These are phyloP conservation scores for Ectropis crepuscularia DNA, from an alignment of 2,888 invertebrate genomes.

Conservation along the genomic window DNA sequence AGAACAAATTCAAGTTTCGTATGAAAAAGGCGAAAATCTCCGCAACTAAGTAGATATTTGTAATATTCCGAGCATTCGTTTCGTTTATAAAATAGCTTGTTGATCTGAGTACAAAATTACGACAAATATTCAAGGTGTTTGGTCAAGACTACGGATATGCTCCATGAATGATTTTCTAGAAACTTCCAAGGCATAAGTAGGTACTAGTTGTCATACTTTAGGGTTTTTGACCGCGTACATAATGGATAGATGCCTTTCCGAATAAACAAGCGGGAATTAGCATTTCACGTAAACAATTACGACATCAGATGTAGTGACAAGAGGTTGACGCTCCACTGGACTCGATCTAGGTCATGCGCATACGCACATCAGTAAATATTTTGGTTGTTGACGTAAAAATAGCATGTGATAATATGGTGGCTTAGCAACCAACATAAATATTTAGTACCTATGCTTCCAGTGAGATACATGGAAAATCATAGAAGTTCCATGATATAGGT, in stretches of 20 bases:
- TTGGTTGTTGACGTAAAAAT: neutral
- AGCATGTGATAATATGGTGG: neutral
- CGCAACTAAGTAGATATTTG: too few relatives aligned
- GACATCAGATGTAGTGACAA: conserved; percentile 1
- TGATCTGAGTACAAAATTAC: too few relatives aligned
- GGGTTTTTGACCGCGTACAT: neutral
- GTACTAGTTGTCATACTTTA: neutral
- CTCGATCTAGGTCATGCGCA: conserved; percentile 13
- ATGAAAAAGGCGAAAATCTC: too few relatives aligned
- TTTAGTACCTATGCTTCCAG: too few relatives aligned
- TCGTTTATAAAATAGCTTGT: too few relatives aligned
- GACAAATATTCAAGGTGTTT: too few relatives aligned
- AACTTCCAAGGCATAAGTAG: neutral
- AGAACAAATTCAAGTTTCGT: too few relatives aligned
- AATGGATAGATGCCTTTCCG: neutral
- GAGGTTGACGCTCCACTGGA: conserved; percentile 7
- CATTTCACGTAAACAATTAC: conserved; percentile 18
- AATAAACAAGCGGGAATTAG: conserved; percentile 20
- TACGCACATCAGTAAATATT: neutral
- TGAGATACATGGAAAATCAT: too few relatives aligned
- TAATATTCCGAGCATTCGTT: too few relatives aligned
- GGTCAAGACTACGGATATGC: too few relatives aligned
- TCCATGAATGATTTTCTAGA: neutral
- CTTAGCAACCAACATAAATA: neutral
- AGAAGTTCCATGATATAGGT: too few relatives aligned